These are phyloP conservation scores for Neelides folsomi DNA, from an alignment of 2,888 invertebrate species.

Conservation along the genomic window DNA sequence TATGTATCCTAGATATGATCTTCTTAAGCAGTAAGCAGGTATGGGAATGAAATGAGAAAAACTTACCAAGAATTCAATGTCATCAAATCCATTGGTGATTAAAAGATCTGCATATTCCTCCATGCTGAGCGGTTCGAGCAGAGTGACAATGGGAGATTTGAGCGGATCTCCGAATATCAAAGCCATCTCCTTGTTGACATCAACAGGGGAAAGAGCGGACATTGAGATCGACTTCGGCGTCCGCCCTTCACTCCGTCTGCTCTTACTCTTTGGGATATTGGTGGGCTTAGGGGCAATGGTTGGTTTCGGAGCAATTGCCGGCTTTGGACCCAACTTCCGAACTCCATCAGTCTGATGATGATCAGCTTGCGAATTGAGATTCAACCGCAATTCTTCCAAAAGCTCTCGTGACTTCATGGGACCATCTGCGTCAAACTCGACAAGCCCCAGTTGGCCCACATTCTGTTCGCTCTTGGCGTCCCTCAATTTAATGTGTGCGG, in stretches of 20 bases:
- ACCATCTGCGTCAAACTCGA: neutral
- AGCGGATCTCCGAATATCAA: neutral
- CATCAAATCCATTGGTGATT: conserved; percentile 75
- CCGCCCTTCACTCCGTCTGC: conserved; percentile 35
- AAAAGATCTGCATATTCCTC: conserved; percentile 73
- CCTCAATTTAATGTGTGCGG: conserved; percentile 31
- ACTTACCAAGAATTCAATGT: conserved; percentile 83
- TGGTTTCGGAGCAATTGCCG: conserved; percentile 31
- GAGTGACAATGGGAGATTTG: conserved; percentile 35
- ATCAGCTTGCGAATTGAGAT: too few relatives aligned
- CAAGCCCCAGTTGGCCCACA: conserved; percentile 23
- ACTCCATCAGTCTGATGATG: too few relatives aligned
- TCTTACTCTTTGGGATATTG: conserved; percentile 20
- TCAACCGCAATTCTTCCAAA: too few relatives aligned
- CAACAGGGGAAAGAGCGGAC: conserved; percentile 69
- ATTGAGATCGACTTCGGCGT: conserved; percentile 42
- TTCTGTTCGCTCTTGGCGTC: conserved; percentile 34
- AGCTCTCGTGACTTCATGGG: too few relatives aligned
- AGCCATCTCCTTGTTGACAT: conserved; percentile 87
- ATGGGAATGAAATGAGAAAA: too few relatives aligned
- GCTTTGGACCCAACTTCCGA: conserved; percentile 26
- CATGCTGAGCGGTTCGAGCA: conserved; percentile 63
- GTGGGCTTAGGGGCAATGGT: conserved; percentile 30
- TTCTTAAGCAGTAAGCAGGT: too few relatives aligned
- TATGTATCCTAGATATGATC: too few relatives aligned